Evolutionary conservation across 2,797 vertebrate genomes (phyloP), one percentile per base, ranked within the genome.

Genomic region (Alcedo quadribrachys): DNA sequence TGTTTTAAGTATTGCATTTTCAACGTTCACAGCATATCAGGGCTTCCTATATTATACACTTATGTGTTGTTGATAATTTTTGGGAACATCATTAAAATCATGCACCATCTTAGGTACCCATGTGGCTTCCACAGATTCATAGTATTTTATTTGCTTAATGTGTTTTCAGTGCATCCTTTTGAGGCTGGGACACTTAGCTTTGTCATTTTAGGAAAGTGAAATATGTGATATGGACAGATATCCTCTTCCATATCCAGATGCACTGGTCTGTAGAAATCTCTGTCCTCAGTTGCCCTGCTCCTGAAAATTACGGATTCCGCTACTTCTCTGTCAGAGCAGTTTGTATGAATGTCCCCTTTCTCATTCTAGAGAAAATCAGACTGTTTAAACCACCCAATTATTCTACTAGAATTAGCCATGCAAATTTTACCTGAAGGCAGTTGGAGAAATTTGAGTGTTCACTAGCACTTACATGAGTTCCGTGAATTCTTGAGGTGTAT

Each of bases 341-440:
- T 81, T 60, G 9, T 70, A 22, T n/a, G 35, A 87, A 79, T 57
- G 60, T 63, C 40, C 50, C 8, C 33, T 35, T 7, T 84, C 65
- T 33, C 0, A 0, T 65, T 54, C 28, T 42, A 84, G 71, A 48
- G 45, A 90, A 91, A 92, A 82, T 82, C 63, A 76, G 22, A 45
- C 35, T 63, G 7, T 76, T 92, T 91, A 71, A 88, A 81, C 74
- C 63, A 86, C 48, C 22, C 48, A 84, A 67, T 92, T 84, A 84
- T 84, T 84, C 70, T 81, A 5, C 32, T 79, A 60, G 58, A 90
- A 85, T 43, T 57, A 86, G 74, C n/a, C 53, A 81, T 76, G 43
- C 32, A 94, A 90, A 86, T 93, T 90, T 90, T 90, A 32, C 92
- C 86, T 67, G 42, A 77, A 87, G 88, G 86, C 42, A 77, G 4